A percentile compares a stretch with the other conserved stretches of the same genome.
Evolutionary conservation across 2,797 vertebrate species (phyloP).

Genomic region (Xyrichtys novacula): DNA sequence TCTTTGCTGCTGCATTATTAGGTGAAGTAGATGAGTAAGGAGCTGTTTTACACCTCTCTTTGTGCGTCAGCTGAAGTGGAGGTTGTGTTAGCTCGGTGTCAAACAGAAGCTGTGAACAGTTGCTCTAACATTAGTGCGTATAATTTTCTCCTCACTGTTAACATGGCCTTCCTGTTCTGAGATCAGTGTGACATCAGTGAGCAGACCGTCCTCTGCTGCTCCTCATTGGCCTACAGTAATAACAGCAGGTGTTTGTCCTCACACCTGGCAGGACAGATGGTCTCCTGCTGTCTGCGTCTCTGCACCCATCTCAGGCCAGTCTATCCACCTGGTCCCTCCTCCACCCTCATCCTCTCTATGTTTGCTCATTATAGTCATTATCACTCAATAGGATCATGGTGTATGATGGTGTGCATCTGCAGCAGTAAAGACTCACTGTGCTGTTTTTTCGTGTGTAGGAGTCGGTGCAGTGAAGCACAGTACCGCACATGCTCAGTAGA

Average conservation of each 20-base stretch:
- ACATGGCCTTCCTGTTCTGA: neutral
- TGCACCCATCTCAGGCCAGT: neutral
- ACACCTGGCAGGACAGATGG: constrained; percentile 25
- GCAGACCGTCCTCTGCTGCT: neutral
- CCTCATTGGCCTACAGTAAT: neutral
- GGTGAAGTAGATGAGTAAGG: neutral
- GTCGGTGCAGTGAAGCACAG: no score
- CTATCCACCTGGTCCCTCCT: neutral
- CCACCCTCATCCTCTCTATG: neutral
- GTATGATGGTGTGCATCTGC: no score
- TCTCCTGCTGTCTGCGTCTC: neutral
- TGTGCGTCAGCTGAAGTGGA: neutral
- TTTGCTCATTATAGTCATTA: neutral
- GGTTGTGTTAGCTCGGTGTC: neutral
- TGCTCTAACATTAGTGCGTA: neutral
- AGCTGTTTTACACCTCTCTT: neutral
- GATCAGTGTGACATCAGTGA: constrained; percentile 1
- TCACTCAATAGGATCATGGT: no score
- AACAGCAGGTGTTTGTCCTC: constrained; percentile 9
- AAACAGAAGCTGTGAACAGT: neutral
- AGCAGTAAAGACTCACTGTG: no score
- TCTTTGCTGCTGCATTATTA: no score
- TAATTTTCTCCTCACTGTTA: neutral
- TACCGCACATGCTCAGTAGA: no score
- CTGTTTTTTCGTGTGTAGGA: no score